These are phyloP conservation scores for Myanophis thanlyinensis DNA, from an alignment of 2,113 vertebrate species.

Conservation along the genomic window DNA sequence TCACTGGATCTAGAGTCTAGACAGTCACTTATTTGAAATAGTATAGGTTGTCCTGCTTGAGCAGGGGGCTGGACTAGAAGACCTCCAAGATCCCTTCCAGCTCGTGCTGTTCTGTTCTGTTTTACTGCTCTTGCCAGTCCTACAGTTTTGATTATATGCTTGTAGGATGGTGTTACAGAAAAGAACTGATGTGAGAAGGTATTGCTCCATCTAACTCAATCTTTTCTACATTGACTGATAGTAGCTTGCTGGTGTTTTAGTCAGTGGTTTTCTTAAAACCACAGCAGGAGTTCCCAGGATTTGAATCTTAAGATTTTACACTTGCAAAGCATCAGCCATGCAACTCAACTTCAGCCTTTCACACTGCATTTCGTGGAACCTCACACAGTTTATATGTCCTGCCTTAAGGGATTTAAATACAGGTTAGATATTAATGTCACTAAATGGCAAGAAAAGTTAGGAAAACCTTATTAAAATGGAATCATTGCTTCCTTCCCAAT, in stretches of 20 bases:
- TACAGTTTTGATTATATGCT: not conserved
- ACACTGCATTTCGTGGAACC: not conserved
- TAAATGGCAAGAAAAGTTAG: not conserved
- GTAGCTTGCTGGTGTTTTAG: not conserved
- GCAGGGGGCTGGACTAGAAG: no score
- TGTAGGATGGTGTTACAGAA: not conserved
- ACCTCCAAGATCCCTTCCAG: no score
- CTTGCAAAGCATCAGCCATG: not conserved
- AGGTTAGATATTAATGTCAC: not conserved
- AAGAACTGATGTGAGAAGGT: not conserved
- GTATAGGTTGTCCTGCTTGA: no score
- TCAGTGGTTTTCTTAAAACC: not conserved
- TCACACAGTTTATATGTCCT: not conserved
- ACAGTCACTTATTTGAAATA: no score
- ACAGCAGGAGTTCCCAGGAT: no score
- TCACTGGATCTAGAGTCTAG: no score
- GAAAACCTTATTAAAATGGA: not conserved
- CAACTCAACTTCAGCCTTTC: not conserved
- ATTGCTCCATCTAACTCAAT: not conserved
- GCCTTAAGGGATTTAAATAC: not conserved
- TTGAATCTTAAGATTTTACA: not conserved
- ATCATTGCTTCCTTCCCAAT: not conserved
- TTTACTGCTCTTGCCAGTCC: not conserved
- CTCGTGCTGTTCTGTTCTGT: not conserved
- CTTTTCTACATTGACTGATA: not conserved